phyloP scores from a whole-genome alignment of 2,113 vertebrate genomes.

The Dicaeum eximium region DNA sequence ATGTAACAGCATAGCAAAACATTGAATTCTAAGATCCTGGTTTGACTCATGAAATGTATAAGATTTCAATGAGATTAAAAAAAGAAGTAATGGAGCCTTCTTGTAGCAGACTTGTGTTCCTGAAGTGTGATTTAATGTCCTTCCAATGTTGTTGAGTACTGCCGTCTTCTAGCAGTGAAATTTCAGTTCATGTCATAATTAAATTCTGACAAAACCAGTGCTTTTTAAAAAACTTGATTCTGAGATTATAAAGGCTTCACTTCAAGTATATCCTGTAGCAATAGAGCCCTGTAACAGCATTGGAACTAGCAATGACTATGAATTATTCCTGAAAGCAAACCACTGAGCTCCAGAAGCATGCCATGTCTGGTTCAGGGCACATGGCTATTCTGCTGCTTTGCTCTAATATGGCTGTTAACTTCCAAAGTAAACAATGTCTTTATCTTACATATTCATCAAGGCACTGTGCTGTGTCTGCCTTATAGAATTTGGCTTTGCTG shows the following conservation, averaged over 20 bases:
- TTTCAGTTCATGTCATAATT: not conserved
- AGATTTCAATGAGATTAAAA: not conserved
- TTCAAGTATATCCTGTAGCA: not conserved
- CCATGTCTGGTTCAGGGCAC: not conserved
- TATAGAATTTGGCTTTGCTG: not conserved
- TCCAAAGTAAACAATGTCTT: conserved; percentile 9
- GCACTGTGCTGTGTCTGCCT: not conserved
- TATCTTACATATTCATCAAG: not conserved
- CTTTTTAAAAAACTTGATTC: not conserved
- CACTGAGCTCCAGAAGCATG: not conserved
- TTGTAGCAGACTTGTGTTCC: not conserved
- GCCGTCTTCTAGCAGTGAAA: not conserved
- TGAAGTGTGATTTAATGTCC: not conserved
- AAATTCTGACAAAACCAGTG: not conserved
- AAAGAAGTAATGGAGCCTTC: not conserved
- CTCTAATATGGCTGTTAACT: not conserved
- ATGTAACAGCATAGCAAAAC: not conserved
- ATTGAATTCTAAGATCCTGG: not conserved
- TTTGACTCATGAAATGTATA: not conserved
- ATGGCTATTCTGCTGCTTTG: not conserved
- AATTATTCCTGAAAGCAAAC: not conserved
- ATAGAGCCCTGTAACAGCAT: not conserved
- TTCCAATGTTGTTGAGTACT: not conserved
- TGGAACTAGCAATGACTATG: not conserved
- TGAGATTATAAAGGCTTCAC: not conserved